Base-by-base conservation (phyloP, 2,888 invertebrate species). In the Euspilapteryx auroguttella region DNA sequence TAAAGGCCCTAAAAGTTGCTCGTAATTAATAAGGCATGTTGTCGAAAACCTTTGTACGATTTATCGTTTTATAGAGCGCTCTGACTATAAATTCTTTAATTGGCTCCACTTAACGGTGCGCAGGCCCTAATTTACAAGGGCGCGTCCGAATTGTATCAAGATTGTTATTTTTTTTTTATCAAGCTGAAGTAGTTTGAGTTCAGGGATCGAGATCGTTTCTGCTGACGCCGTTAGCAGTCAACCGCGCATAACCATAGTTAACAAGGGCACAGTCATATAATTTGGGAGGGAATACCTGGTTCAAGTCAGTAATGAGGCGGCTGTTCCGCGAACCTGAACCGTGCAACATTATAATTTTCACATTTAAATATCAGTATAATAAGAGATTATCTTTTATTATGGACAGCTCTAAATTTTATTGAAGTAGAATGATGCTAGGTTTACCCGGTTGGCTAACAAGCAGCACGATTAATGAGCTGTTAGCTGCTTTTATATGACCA, bases 1-100 rank as follows among this genome's bases (percentile, higher is more conserved):
- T 17, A 14, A 15, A 14, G 10, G 23, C 44, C 45, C 43, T 45
- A 49, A 48, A 51, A 53, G 51, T 50, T 55, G 45, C 52, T 46
- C 40, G 49, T 62, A 65, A 69, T 68, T 68, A 66, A 68, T 62
- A 63, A 55, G 55, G 47, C 45, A 49, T 47, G 54, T 51, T 54
- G 59, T 55, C 45, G 55, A 57, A 55, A 50, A 51, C 55, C 46
- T 61, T 68, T 65, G 55, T 57, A 55, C 49, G 54, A 71, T 73
- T 75, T 71, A 73, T 73, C 68, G 63, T 68, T 73, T 69, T 69
- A 73, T 54, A 57, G 52, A 66, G 53, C 54, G 56, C 61, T 57
- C 53, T 45, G 57, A 54, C 61, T 54, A 68, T 75, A 75, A 66
- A 68, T 55, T 64, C 52, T 56, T 64, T 73, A 69, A 73, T 71